These are phyloP conservation scores for Acleris laterana DNA, from an alignment of 2,888 invertebrate species.

Conservation along the genomic window DNA sequence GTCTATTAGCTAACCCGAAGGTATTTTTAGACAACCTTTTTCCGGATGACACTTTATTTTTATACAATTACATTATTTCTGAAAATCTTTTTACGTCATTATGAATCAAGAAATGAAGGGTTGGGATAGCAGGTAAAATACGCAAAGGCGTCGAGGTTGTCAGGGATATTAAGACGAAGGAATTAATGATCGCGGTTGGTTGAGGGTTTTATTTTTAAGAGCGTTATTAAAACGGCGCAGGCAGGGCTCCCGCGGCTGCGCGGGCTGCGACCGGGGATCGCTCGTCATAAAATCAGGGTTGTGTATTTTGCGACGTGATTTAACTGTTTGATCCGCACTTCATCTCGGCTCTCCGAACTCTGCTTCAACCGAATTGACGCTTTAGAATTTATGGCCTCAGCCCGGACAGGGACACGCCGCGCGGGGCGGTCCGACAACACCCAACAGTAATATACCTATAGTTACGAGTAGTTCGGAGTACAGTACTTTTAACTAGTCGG, in stretches of 20 bases:
- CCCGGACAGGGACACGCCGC: neutral
- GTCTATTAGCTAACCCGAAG: too few relatives aligned
- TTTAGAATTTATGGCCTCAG: slow-evolving; percentile 14
- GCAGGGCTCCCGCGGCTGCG: slow-evolving; percentile 19
- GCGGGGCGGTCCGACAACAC: too few relatives aligned
- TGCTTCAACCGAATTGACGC: slow-evolving; percentile 26
- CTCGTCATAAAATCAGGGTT: slow-evolving; percentile 32
- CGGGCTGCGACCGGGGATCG: slow-evolving; percentile 26
- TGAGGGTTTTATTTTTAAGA: slow-evolving; percentile 36
- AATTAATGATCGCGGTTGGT: slow-evolving; percentile 36
- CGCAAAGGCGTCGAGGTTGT: slow-evolving; percentile 21
- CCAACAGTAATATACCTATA: too few relatives aligned
- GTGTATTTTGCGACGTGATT: slow-evolving; percentile 28
- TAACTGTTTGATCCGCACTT: slow-evolving; percentile 31
- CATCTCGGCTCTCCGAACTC: slow-evolving; percentile 19
- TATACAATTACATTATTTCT: neutral
- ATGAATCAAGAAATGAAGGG: neutral
- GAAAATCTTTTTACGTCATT: neutral
- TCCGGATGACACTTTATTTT: too few relatives aligned
- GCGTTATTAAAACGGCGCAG: slow-evolving; percentile 23
- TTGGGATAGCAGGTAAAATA: slow-evolving; percentile 20
- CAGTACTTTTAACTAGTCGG: too few relatives aligned
- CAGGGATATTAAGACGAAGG: slow-evolving; percentile 33
- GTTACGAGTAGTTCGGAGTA: too few relatives aligned
- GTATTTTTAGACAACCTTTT: too few relatives aligned